Base-by-base conservation (phyloP, 2,888 invertebrate genomes). In the Orthosia incerta region DNA sequence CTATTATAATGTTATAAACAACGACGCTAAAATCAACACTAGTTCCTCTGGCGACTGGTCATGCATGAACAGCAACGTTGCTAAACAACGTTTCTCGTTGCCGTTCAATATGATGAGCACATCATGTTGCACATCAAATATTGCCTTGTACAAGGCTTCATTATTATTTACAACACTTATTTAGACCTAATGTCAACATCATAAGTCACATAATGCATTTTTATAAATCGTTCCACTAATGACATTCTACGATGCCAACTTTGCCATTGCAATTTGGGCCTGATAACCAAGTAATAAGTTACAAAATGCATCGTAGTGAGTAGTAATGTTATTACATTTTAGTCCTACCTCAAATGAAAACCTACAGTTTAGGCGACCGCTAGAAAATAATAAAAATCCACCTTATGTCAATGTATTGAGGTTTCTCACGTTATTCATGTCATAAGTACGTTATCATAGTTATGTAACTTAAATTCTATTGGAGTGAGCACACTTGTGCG, bases 381-480 rank as follows among this genome's bases (percentile, higher is more conserved):
- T 74, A 82, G n/a, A 64, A 64, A 77, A 64, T 72, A 75, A 79
- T 74, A 67, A 70, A 79, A 79, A 76, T 82, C 66, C 77, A 78
- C 65, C 63, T 74, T 80, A 81, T 55, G 39, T 76, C 59, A 78
- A 70, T 59, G 39, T 76, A 85, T 26, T 85, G 86, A 86, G 86
- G 86, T 86, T 80, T 66, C 63, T 71, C 67, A 72, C 72, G 79
- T 82, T 82, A 76, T 82, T 68, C 65, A 26, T 72, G 57, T 86
- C 86, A 85, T 86, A 86, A 85, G 86, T 86, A 85, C 84, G 69
- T 82, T 61, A 60, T 68, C 26, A 69, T 55, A 57, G 67, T 74
- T 67, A 62, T 65, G 15, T 59, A 46, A 61, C 71, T 72, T 72
- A 80, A 0, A 18, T 53, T 13, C 15, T 80, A 80, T 9, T 11